These are phyloP conservation scores for Bellardia pandia DNA, from an alignment of 2,888 invertebrate genomes.

Conservation along the genomic window DNA sequence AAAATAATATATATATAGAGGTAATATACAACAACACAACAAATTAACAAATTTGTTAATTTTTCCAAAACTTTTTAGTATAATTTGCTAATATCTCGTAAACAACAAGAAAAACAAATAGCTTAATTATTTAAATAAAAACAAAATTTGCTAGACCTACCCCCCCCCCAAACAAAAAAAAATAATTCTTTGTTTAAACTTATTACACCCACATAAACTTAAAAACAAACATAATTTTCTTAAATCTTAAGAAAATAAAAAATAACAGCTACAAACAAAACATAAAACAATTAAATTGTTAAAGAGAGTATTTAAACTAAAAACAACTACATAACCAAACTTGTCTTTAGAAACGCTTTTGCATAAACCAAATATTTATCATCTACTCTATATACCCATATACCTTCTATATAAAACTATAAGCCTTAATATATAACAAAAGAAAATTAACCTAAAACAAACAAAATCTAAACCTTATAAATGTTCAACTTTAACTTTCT, in stretches of 20 bases:
- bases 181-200: constrained; percentile 25
- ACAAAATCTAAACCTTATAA: constrained; percentile 10
- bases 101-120: constrained; percentile 43
- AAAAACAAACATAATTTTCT: no score
- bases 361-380: constrained; percentile 72
- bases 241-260: constrained; percentile 23
- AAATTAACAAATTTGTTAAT: constrained; percentile 10
- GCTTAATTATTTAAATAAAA: constrained; percentile 64
- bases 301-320: constrained; percentile 23
- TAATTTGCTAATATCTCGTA: constrained; percentile 60
- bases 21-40: constrained; percentile 17
- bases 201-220: no score
- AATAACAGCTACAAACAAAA: neutral
- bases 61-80: constrained; percentile 53
- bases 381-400: constrained; percentile 52
- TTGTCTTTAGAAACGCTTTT: constrained; percentile 70
- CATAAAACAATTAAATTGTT: constrained; percentile 63
- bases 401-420: constrained; percentile 65
- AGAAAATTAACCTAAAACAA: constrained; percentile 31
- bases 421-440: constrained; percentile 63
- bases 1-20: constrained; percentile 37
- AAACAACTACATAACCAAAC: constrained; percentile 26
- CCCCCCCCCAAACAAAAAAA: constrained; percentile 2
- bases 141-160: neutral
- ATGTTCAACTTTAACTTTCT: constrained; percentile 44